phyloP scores from a whole-genome alignment of 2,113 vertebrate species.

The Platichthys stellatus region DNA sequence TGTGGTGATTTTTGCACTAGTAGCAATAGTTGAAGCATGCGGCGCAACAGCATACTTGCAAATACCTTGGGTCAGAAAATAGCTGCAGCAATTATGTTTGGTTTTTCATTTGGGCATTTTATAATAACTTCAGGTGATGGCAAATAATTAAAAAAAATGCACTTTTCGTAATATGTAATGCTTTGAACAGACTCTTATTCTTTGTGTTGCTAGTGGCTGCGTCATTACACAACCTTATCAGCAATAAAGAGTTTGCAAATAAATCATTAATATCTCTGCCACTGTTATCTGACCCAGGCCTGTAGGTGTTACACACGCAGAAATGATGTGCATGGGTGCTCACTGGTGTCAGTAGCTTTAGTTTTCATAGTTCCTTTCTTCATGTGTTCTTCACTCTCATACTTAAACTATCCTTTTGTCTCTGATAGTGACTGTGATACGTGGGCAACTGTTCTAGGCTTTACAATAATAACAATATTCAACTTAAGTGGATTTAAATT shows the following conservation, averaged over 20 bases:
- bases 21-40: conserved; percentile 40
- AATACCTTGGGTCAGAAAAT: conserved; percentile 55
- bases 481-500: no score
- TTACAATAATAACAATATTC: neutral
- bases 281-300: conserved; percentile 54
- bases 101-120: no score
- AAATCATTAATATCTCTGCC: neutral
- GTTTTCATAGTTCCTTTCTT: conserved; percentile 5
- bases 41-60: conserved; percentile 26
- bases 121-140: no score
- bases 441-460: conserved; percentile 8
- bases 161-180: neutral
- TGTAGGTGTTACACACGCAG: conserved; percentile 19
- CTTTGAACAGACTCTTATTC: neutral
- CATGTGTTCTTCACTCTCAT: conserved; percentile 11
- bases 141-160: no score
- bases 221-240: neutral
- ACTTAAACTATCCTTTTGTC: neutral
- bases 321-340: conserved; percentile 52
- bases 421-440: neutral
- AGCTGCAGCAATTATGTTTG: conserved; percentile 1
- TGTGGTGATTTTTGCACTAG: conserved; percentile 34
- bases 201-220: neutral
- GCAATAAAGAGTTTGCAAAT: neutral
- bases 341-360: conserved; percentile 47